Conservation (phyloP, 2,888 invertebrate species). For the Lobophora halterata region DNA sequence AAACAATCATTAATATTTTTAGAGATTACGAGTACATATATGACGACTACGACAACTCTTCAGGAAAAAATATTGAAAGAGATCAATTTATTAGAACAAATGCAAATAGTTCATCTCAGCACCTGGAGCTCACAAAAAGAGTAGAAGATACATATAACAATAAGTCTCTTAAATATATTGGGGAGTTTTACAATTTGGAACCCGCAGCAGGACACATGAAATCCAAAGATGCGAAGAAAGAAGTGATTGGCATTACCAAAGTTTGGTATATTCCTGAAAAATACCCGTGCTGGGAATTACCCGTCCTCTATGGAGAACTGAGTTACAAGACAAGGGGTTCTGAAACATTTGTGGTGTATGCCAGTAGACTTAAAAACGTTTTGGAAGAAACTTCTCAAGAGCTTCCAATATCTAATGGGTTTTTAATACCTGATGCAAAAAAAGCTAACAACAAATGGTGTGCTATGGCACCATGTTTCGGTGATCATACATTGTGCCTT, state of each 20-base stretch:
- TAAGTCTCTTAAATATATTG: slow-evolving; percentile 27
- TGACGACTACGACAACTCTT: slow-evolving; percentile 23
- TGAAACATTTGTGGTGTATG: slow-evolving; percentile 51
- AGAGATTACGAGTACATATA: slow-evolving; percentile 45
- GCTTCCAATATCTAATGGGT: slow-evolving; percentile 12
- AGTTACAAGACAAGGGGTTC: slow-evolving; percentile 30
- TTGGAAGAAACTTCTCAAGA: slow-evolving; percentile 28
- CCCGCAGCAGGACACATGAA: slow-evolving; percentile 42
- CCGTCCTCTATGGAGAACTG: slow-evolving; percentile 56
- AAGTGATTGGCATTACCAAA: slow-evolving; percentile 17
- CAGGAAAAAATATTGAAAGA: too few relatives aligned
- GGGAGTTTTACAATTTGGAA: slow-evolving; percentile 55
- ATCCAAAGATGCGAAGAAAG: slow-evolving; percentile 11
- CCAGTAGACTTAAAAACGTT: slow-evolving; percentile 49
- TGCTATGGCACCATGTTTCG: slow-evolving; percentile 59
- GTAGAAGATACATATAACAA: too few relatives aligned
- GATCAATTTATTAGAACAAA: too few relatives aligned
- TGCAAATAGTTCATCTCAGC: slow-evolving; percentile 4
- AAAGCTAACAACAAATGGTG: slow-evolving; percentile 62
- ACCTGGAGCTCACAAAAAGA: too few relatives aligned
- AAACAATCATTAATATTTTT: slow-evolving; percentile 28
- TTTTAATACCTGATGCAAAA: slow-evolving; percentile 5
- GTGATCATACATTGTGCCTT: slow-evolving; percentile 69
- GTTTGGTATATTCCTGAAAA: slow-evolving; percentile 64
- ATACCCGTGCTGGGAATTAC: slow-evolving; percentile 65